Conservation (phyloP, 2,113 vertebrate genomes). For the Fulmarus glacialis region DNA sequence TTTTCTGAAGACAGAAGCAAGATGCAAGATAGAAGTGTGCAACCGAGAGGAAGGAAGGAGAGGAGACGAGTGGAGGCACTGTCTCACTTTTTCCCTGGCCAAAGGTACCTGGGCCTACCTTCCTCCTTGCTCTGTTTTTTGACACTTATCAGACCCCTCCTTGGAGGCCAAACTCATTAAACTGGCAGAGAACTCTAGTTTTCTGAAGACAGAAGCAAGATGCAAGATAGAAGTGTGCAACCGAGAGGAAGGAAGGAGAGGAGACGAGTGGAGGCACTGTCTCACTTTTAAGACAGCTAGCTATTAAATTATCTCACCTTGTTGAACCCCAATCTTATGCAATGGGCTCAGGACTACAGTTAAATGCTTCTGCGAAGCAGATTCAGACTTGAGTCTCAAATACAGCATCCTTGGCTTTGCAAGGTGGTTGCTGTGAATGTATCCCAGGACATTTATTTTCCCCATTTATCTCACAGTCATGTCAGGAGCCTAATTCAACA, state of each 20-base stretch:
- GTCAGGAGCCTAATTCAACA: not conserved
- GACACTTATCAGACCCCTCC: not conserved
- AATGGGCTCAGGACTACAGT: not conserved
- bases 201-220: slow-evolving; percentile 1
- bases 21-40: too few species aligned
- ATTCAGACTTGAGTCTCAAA: not conserved
- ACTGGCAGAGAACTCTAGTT: not conserved
- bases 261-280: not conserved
- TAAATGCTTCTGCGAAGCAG: not conserved
- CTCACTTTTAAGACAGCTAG: not conserved
- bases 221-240: not conserved
- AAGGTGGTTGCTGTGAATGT: not conserved
- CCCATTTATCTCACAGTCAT: not conserved
- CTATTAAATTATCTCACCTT: not conserved
- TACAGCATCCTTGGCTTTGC: not conserved
- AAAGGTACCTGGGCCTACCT: not conserved
- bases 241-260: not conserved
- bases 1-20: too few species aligned
- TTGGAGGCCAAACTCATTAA: not conserved
- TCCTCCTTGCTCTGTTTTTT: not conserved
- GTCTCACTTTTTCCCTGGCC: too few species aligned
- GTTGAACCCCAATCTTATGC: not conserved
- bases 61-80: too few species aligned
- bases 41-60: too few species aligned
- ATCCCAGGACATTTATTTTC: not conserved